phyloP scores from a whole-genome alignment of 2,888 invertebrate species.

The Chrysotoxum bicinctum region DNA sequence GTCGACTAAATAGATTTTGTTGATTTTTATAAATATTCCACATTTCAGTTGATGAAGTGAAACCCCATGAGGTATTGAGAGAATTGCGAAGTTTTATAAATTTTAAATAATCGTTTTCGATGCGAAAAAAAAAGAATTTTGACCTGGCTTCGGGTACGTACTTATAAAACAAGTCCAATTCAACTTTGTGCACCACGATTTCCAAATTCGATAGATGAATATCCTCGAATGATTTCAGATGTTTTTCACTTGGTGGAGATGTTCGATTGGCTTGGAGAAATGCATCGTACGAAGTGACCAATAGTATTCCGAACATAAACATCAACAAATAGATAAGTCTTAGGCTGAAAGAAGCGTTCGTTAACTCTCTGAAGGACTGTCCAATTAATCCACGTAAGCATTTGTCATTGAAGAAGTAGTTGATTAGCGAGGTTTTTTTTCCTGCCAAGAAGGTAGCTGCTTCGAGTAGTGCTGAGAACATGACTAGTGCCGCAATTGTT shows the following conservation, averaged over 20 bases:
- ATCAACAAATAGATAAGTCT: constrained; percentile 25
- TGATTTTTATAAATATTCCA: too few relatives aligned
- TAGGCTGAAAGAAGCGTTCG: background rate
- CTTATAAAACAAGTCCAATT: background rate
- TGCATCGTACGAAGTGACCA: constrained; percentile 18
- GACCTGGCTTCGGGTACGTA: background rate
- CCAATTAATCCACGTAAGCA: background rate
- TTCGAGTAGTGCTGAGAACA: background rate
- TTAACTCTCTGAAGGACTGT: background rate
- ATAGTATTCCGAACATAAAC: constrained; percentile 20
- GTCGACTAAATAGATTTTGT: too few relatives aligned
- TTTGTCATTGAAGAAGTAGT: constrained; percentile 55
- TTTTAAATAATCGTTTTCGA: too few relatives aligned
- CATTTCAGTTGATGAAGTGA: too few relatives aligned
- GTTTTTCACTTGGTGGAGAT: constrained; percentile 17
- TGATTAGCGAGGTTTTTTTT: constrained; percentile 68
- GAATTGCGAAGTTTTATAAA: too few relatives aligned
- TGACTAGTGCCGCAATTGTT: constrained; percentile 53
- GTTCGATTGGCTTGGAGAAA: constrained; percentile 39
- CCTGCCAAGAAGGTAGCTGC: constrained; percentile 68
- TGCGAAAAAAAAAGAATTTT: background rate
- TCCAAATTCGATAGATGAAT: constrained; percentile 18
- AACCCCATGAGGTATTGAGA: too few relatives aligned
- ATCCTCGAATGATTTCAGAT: constrained; percentile 9
- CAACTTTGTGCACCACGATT: background rate